A percentile compares a stretch with the other conserved stretches of the same genome.
phyloP scores from a whole-genome alignment of 2,797 vertebrate species.

The Carduelis carduelis region DNA sequence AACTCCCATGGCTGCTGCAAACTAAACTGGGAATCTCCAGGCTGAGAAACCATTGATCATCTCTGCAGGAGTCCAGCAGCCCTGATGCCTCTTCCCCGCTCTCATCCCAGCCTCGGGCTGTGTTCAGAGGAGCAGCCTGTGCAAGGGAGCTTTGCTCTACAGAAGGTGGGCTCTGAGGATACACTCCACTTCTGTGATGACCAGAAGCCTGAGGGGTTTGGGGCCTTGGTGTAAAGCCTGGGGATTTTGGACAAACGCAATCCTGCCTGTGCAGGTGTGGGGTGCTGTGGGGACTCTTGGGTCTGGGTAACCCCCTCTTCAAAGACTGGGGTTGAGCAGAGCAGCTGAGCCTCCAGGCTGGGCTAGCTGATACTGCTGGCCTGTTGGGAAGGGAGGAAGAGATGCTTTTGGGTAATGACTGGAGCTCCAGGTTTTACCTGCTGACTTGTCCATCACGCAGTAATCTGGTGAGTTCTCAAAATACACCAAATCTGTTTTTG shows the following conservation, averaged over 20 bases:
- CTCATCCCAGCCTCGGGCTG: not conserved
- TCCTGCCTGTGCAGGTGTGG: not conserved
- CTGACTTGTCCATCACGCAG: conserved; percentile 90
- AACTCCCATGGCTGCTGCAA: accelerated
- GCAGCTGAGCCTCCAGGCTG: not conserved
- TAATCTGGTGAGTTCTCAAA: conserved; percentile 98
- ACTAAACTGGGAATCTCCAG: not conserved
- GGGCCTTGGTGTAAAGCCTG: not conserved
- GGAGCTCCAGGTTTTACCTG: conserved; percentile 79
- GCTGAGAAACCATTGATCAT: not conserved
- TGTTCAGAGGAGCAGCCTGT: not conserved
- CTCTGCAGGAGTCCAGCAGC: not conserved
- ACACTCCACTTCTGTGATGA: not conserved
- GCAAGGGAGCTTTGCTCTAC: not conserved
- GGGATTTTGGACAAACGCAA: not conserved
- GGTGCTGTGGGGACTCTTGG: not conserved
- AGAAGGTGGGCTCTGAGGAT: not conserved
- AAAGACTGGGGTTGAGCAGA: accelerated
- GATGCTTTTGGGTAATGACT: not conserved
- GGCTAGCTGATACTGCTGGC: not conserved
- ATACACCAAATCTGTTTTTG: conserved; percentile 92
- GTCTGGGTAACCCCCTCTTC: not conserved
- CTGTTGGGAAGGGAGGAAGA: not conserved
- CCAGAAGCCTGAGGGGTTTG: not conserved
- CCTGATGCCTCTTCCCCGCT: accelerated